phyloP scores from a whole-genome alignment of 2,113 vertebrate genomes.

The rat (Rattus norvegicus) region GRCr8 NC_086022.1:68733501-68734000 shows the following conservation, averaged over 20 bases:
- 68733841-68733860: constrained; percentile 22
- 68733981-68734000: neutral
- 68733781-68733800: neutral
- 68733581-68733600: neutral
- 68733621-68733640: neutral
- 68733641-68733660: neutral
- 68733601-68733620: neutral
- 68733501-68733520: neutral
- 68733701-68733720: neutral
- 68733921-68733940: too few species aligned
- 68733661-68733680: neutral
- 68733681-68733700: too few species aligned
- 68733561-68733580: neutral
- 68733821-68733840: neutral
- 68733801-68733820: neutral
- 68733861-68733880: too few species aligned
- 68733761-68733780: neutral
- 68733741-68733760: neutral
- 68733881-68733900: too few species aligned
- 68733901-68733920: too few species aligned
- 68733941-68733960: too few species aligned
- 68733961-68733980: constrained; percentile 24
- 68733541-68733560: neutral
- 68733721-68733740: neutral
- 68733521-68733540: neutral